Evolutionary conservation across 1,140 invertebrate species (phyloP).

Genomic region (Alviniconcha marisindica): DNA sequence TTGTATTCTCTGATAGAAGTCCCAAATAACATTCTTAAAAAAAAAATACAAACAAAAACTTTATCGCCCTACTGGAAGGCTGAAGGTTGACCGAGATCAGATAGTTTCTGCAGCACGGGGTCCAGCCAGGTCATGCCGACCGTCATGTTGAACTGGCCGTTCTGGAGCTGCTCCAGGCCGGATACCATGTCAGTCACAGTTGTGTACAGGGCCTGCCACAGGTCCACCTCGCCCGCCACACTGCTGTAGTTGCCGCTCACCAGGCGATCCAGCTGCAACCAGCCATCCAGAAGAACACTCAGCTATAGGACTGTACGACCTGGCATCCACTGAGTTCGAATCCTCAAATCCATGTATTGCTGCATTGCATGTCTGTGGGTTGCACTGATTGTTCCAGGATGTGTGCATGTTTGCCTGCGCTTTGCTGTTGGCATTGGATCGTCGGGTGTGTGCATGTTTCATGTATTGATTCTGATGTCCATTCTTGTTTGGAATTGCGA

Average conservation of each 20-base stretch:
- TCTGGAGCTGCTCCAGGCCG: conserved; percentile 24
- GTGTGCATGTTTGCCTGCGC: too few relatives aligned
- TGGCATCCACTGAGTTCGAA: not conserved
- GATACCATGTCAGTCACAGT: conserved; percentile 2
- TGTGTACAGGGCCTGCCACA: conserved; percentile 31
- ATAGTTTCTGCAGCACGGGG: conserved; percentile 17
- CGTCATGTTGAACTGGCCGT: not conserved
- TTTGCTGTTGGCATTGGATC: too few relatives aligned
- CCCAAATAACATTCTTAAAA: too few relatives aligned
- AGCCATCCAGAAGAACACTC: too few relatives aligned
- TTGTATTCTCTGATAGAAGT: too few relatives aligned
- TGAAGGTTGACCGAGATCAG: not conserved
- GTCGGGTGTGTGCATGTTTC: too few relatives aligned
- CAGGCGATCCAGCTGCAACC: conserved; percentile 34
- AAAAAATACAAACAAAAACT: too few relatives aligned
- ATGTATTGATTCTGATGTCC: too few relatives aligned
- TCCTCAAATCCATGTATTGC: not conserved
- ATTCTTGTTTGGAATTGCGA: too few relatives aligned
- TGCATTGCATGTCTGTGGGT: too few relatives aligned
- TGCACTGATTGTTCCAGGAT: too few relatives aligned
- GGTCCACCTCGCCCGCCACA: not conserved
- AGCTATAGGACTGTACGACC: too few relatives aligned
- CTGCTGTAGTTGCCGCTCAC: conserved; percentile 19
- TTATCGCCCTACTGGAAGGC: not conserved
- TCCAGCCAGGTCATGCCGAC: conserved; percentile 24